Evolutionary conservation across 2,113 vertebrate species (phyloP).

Genomic region (Varanus komodoensis): DNA sequence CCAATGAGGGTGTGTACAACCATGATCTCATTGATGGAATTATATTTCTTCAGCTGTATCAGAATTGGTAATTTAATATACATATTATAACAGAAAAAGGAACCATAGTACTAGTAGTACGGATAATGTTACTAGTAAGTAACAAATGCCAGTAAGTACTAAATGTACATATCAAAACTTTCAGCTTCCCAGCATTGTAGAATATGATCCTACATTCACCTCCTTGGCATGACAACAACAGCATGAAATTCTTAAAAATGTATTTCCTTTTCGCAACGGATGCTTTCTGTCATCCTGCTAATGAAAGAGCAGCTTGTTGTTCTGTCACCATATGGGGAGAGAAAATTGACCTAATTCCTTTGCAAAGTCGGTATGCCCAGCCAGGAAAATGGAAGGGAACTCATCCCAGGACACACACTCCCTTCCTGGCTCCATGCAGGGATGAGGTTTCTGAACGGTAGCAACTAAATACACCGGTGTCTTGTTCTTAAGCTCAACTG

Average conservation of each 20-base stretch:
- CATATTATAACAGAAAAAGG: not conserved
- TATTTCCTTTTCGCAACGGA: not conserved
- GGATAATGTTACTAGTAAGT: not conserved
- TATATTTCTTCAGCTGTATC: not conserved
- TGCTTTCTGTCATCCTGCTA: not conserved
- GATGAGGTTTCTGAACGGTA: not conserved
- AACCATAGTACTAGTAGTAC: not conserved
- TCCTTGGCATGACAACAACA: not conserved
- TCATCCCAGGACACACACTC: not conserved
- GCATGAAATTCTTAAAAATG: not conserved
- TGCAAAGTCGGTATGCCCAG: not conserved
- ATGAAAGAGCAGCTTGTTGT: constrained; percentile 20
- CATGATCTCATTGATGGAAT: not conserved
- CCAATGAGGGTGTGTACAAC: not conserved
- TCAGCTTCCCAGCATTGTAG: not conserved
- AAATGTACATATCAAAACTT: not conserved
- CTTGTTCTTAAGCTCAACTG: not conserved
- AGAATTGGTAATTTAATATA: not conserved
- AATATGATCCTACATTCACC: not conserved
- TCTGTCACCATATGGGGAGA: constrained; percentile 9
- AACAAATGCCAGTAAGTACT: not conserved
- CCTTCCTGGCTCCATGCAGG: not conserved
- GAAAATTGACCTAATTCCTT: constrained; percentile 12
- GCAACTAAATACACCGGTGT: not conserved
- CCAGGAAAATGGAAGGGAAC: not conserved